Percentiles rank a stretch among this genome's conserved stretches.
phyloP scores from a whole-genome alignment of 1,140 invertebrate species.

The Teleopsis dalmanni region DNA sequence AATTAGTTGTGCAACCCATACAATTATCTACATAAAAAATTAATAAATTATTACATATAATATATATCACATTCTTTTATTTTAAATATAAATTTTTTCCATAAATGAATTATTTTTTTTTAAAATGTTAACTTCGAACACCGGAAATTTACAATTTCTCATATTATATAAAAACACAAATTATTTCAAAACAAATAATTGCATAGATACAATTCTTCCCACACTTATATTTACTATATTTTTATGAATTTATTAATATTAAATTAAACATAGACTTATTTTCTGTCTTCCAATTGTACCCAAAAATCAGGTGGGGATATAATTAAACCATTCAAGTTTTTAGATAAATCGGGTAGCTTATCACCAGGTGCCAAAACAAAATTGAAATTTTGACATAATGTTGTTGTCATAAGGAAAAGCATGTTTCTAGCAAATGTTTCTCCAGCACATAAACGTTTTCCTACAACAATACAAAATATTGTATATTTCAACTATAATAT shows the following conservation, averaged over 20 bases:
- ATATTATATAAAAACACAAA: too few species aligned
- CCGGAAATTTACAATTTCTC: too few species aligned
- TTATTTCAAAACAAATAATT: too few species aligned
- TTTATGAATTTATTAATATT: neutral
- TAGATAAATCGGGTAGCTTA: constrained; percentile 27
- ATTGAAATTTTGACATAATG: constrained; percentile 59
- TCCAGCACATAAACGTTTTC: constrained; percentile 62
- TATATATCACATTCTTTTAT: neutral
- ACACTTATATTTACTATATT: too few species aligned
- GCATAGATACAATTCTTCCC: too few species aligned
- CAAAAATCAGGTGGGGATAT: constrained; percentile 39
- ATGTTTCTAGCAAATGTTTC: constrained; percentile 62
- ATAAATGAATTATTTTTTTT: neutral
- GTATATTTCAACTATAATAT: neutral
- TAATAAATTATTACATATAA: neutral
- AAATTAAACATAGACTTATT: neutral
- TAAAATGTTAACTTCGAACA: too few species aligned
- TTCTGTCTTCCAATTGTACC: constrained; percentile 32
- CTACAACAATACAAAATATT: constrained; percentile 41
- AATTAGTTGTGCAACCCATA: too few species aligned
- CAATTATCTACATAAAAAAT: neutral
- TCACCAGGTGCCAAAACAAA: constrained; percentile 41
- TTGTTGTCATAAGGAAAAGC: constrained; percentile 57
- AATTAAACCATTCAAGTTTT: constrained; percentile 39
- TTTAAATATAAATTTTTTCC: neutral